phyloP scores from a whole-genome alignment of 2,113 vertebrate genomes.

The Sinocyclocheilus anophthalmus region DNA sequence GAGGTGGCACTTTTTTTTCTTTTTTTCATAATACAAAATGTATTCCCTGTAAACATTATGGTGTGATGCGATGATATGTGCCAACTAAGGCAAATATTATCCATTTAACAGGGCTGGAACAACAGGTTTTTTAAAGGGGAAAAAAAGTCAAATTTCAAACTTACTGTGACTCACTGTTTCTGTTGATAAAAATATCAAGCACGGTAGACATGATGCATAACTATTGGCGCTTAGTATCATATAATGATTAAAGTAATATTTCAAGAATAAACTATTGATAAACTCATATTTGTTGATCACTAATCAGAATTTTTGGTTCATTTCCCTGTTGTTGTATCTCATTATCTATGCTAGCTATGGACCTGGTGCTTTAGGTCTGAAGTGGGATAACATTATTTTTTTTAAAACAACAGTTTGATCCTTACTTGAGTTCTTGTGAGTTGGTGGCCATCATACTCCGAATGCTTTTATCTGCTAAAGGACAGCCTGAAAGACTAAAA shows the following conservation, averaged over 20 bases:
- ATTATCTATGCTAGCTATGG: neutral
- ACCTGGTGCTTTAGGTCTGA: neutral
- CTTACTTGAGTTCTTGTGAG: slow-evolving; percentile 99
- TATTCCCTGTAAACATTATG: neutral
- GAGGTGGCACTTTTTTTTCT: too few relatives aligned
- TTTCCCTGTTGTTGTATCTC: neutral
- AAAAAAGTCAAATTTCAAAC: neutral
- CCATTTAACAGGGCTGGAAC: neutral
- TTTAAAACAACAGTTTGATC: slow-evolving; percentile 53
- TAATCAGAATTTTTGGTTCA: neutral
- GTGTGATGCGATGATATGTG: neutral
- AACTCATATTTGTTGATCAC: neutral
- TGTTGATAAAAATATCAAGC: neutral
- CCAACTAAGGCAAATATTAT: neutral
- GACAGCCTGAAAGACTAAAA: slow-evolving; percentile 99
- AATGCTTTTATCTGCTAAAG: slow-evolving; percentile 99
- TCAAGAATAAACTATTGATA: neutral
- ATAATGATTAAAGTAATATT: neutral
- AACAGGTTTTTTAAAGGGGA: too few relatives aligned
- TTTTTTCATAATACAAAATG: too few relatives aligned
- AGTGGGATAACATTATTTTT: neutral
- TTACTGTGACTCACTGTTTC: neutral
- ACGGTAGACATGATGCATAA: neutral
- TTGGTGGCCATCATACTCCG: slow-evolving; percentile 99
- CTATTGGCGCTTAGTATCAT: neutral